Conservation (phyloP, 1,140 invertebrate species). For the Branchinecta lynchi region DNA sequence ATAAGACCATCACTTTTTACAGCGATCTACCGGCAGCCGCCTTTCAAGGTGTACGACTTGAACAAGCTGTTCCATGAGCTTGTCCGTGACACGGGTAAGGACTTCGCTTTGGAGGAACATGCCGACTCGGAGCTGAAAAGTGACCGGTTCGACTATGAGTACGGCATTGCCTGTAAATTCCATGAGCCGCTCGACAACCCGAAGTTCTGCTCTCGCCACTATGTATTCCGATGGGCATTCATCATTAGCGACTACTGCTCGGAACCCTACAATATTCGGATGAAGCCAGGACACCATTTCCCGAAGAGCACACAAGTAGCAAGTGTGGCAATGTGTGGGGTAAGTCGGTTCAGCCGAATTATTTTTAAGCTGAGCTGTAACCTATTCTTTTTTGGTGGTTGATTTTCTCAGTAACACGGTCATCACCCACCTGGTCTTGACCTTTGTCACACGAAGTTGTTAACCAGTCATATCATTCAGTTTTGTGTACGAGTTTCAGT, state of each 20-base stretch:
- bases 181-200: conserved; percentile 14
- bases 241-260: conserved; percentile 20
- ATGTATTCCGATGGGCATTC: conserved; percentile 14
- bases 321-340: too few species aligned
- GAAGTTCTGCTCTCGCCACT: conserved; percentile 14
- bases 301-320: conserved; percentile 1
- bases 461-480: too few species aligned
- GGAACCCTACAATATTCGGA: conserved; percentile 14
- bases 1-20: too few species aligned
- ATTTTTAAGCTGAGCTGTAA: too few species aligned
- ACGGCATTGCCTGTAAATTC: conserved; percentile 18
- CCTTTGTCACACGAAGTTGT: too few species aligned
- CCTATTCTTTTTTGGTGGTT: too few species aligned
- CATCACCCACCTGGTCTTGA: too few species aligned
- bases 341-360: too few species aligned
- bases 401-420: too few species aligned
- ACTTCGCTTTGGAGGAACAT: conserved; percentile 13
- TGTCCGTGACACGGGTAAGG: conserved; percentile 3
- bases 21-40: too few species aligned
- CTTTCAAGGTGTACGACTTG: conserved; percentile 11
- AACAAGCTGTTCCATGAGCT: conserved; percentile 20
- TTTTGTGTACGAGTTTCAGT: too few species aligned
- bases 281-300: conserved; percentile 17
- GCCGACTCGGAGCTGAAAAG: conserved; percentile 13
- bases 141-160: conserved; percentile 14